A percentile compares a stretch with the other conserved stretches of the same genome.
These are phyloP conservation scores for Falco novaeseelandiae DNA, from an alignment of 2,797 vertebrate genomes.

Conservation along the genomic window DNA sequence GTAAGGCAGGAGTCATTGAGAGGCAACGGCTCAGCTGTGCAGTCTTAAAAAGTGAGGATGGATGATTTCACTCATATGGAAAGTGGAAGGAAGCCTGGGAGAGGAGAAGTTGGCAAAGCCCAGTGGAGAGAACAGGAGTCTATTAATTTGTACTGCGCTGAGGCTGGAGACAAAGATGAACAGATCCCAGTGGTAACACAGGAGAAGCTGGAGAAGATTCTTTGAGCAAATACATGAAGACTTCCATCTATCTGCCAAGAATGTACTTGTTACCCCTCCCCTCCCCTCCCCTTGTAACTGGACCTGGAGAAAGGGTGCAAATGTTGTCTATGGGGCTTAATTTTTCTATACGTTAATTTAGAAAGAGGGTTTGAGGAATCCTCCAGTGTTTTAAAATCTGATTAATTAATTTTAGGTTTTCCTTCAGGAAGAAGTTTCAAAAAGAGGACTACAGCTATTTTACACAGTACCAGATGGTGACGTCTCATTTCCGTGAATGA, in stretches of 20 bases:
- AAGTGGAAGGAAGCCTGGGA: not conserved
- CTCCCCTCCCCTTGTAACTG: not conserved
- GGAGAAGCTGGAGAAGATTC: not conserved
- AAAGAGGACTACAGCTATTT: not conserved
- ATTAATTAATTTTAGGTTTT: not conserved
- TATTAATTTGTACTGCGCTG: not conserved
- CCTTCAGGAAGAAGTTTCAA: not conserved
- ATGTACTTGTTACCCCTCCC: accelerated
- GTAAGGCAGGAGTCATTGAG: not conserved
- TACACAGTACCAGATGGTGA: not conserved
- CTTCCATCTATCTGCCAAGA: not conserved
- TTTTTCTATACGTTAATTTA: not conserved
- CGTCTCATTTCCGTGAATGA: not conserved
- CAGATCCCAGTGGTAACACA: not conserved
- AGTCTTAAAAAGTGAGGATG: not conserved
- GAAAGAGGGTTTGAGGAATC: not conserved
- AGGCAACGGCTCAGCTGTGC: not conserved
- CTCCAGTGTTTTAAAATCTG: not conserved
- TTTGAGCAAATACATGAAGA: not conserved
- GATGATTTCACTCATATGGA: not conserved
- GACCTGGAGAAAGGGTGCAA: not conserved
- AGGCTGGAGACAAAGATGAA: not conserved
- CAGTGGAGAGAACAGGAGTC: not conserved
- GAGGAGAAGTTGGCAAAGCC: not conserved
- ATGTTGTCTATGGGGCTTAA: not conserved